A percentile compares a stretch with the other conserved stretches of the same genome.
These are phyloP conservation scores for Limnodromus scolopaceus DNA, from an alignment of 2,797 vertebrate genomes.

Conservation along the genomic window DNA sequence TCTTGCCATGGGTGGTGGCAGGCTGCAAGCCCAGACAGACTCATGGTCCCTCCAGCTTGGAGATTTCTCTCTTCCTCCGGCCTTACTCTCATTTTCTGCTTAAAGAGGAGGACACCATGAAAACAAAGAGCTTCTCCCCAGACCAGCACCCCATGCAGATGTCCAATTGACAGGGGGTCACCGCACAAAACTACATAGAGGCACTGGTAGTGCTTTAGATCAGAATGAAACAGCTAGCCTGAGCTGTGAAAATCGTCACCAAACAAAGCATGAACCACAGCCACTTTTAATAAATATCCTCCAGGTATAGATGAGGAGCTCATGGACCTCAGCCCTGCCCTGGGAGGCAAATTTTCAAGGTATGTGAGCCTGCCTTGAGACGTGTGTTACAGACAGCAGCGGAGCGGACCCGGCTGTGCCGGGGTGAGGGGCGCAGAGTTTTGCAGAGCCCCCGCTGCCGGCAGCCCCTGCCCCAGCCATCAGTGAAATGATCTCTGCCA, in stretches of 20 bases:
- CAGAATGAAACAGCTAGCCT: not conserved
- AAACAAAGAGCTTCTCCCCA: not conserved
- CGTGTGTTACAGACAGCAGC: not conserved
- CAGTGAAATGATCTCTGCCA: not conserved
- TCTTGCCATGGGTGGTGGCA: not conserved
- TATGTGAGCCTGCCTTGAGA: not conserved
- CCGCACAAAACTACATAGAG: rapidly evolving
- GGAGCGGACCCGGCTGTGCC: not conserved
- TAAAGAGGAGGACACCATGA: not conserved
- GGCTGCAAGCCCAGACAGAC: not conserved
- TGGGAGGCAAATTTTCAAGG: not conserved
- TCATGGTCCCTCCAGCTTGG: not conserved
- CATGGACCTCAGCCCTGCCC: not conserved
- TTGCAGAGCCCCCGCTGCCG: not conserved
- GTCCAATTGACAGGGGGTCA: rapidly evolving
- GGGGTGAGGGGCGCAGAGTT: not conserved
- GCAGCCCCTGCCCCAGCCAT: not conserved
- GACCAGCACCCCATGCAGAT: not conserved
- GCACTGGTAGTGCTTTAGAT: not conserved
- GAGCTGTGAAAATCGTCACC: not conserved
- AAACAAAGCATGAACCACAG: not conserved
- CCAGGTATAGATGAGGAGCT: not conserved
- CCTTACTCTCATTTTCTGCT: not conserved
- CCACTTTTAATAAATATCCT: not conserved
- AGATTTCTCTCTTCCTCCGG: not conserved